Evolutionary conservation across 1,140 invertebrate species (phyloP), one percentile per base, ranked within the genome.

Genomic region (Caenorhabditis elegans): DNA sequence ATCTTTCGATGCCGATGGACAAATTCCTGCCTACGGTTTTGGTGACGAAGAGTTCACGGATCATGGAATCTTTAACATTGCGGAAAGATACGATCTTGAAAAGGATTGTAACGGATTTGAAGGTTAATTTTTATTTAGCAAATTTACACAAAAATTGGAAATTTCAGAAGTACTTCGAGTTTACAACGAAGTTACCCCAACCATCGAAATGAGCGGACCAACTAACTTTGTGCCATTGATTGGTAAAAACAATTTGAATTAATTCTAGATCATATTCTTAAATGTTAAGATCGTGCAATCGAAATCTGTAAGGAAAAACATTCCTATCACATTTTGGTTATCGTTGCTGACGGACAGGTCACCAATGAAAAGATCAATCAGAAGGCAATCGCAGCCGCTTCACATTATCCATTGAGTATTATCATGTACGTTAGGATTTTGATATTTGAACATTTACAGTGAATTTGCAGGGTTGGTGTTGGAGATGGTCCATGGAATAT

Each of bases 401-500:
- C 92, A 1, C 85, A 90, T n/a, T 90, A 91, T 80, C 91, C 92
- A 15, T 87, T 92, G 10, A 92, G 91, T 82, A 92, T 92, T 47
- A 91, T 92, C 34, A 90, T 92, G 88, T 90, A 39, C 86, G 75
- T 36, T 36, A 51, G 24, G 4, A 48, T 13, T 47, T 22, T 31
- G 19, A 70, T 15, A 17, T 65, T 47, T 31, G 10, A 80, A 3
- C 0, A 31, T 77, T 82, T 3, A 31, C 19, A 17, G 15, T 24
- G 15, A 22, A 31, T 85, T 87, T 15, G n/a, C 51, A 88, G 88
- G 60, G 91, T 92, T n/a, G 92, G 92, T 24, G 92, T 92, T 17
- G 92, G 92, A 0, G 92, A 92, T 86, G 92, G 92, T 26, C 92
- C 92, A 0, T 92, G 92, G 92, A 89, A 91, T 49, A 89, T 89